A percentile compares a stretch with the other conserved stretches of the same genome.
These are phyloP conservation scores for Meteorus cinctellus DNA, from an alignment of 2,888 invertebrate genomes.

Conservation along the genomic window DNA sequence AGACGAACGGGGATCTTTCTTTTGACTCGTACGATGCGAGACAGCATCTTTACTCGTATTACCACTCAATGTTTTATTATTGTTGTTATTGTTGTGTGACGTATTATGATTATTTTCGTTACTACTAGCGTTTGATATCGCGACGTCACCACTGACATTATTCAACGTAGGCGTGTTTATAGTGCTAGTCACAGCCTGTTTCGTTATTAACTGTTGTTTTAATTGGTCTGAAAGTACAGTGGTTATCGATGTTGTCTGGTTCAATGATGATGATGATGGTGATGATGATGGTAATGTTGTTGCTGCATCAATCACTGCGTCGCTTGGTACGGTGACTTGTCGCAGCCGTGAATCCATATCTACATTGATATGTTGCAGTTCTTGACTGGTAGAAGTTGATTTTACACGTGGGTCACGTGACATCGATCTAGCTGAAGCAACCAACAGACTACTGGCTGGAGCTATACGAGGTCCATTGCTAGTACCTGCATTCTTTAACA, in stretches of 20 bases:
- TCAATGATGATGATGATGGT: conserved; percentile 26
- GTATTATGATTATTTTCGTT: conserved; percentile 65
- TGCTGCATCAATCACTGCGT: conserved; percentile 24
- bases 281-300: not conserved
- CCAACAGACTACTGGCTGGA: conserved; percentile 75
- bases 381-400: conserved; percentile 53
- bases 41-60: conserved; percentile 69
- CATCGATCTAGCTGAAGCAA: conserved; percentile 73
- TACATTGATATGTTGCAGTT: conserved; percentile 62
- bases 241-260: conserved; percentile 57
- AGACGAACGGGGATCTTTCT: conserved; percentile 70
- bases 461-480: conserved; percentile 74
- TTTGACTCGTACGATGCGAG: conserved; percentile 71
- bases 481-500: conserved; percentile 63
- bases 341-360: conserved; percentile 61
- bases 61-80: conserved; percentile 69
- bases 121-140: conserved; percentile 64
- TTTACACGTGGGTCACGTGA: conserved; percentile 70
- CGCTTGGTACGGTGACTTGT: conserved; percentile 42
- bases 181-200: conserved; percentile 67
- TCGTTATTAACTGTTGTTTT: conserved; percentile 68
- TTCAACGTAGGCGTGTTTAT: conserved; percentile 65
- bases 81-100: conserved; percentile 64
- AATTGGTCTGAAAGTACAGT: conserved; percentile 70
- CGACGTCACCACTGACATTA: conserved; percentile 61